A percentile compares a stretch with the other conserved stretches of the same genome.
Evolutionary conservation across 2,113 vertebrate genomes (phyloP).

Genomic region (Halcyon senegalensis): DNA sequence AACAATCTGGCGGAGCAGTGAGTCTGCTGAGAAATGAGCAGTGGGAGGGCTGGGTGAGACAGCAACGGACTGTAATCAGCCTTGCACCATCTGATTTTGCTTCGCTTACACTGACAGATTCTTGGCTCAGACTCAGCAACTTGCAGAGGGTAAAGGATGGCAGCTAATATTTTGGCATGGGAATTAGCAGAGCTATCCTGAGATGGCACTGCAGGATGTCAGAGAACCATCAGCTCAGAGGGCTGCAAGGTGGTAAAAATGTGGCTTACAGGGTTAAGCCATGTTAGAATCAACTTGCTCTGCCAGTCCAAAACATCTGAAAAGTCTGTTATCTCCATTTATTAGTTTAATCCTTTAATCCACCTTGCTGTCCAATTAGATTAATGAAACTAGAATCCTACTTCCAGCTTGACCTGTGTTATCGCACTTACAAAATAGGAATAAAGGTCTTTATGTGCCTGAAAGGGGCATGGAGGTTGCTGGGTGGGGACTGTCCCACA

Average conservation of each 20-base stretch:
- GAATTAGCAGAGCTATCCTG: constrained; percentile 19
- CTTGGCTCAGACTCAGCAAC: constrained; percentile 35
- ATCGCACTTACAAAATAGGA: constrained; percentile 12
- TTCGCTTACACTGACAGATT: constrained; percentile 44
- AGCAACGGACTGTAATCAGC: constrained; percentile 39
- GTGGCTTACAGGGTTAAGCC: constrained; percentile 32
- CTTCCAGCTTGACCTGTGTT: constrained; percentile 45
- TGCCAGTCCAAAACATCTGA: neutral
- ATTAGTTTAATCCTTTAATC: constrained; percentile 64
- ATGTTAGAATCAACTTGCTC: neutral
- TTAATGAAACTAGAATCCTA: constrained; percentile 49
- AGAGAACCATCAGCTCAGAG: neutral
- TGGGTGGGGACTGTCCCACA: neutral
- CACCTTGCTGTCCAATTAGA: constrained; percentile 58
- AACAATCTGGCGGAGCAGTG: neutral
- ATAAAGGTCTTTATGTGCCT: constrained; percentile 16
- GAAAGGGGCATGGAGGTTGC: neutral
- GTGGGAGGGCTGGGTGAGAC: constrained; percentile 39
- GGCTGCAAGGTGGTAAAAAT: constrained; percentile 23
- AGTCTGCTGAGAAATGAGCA: constrained; percentile 43
- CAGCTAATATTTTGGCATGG: constrained; percentile 53
- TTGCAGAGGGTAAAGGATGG: constrained; percentile 29
- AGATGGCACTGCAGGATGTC: constrained; percentile 5
- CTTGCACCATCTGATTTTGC: constrained; percentile 39
- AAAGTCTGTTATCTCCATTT: constrained; percentile 52